Base-by-base conservation (phyloP, 2,113 vertebrate species). In the Lepus americanus region DNA sequence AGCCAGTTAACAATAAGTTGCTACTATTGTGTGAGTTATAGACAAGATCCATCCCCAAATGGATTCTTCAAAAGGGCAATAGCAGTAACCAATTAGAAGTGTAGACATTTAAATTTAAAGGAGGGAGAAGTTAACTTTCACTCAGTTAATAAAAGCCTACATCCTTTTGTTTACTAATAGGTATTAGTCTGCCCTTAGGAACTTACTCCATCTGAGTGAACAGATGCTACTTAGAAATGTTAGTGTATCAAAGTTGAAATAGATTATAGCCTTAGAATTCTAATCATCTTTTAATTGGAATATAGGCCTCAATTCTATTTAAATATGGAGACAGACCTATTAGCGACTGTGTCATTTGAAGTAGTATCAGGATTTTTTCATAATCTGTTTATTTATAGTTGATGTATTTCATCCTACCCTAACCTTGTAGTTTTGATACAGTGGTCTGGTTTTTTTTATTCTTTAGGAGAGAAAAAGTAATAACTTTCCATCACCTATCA, bases 141-240 rank as follows among this genome's bases (percentile, higher is more conserved):
- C 76, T 87, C 76, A 95, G 72, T 86, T 64, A 96, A 79, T 92
- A 92, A 67, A 29, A 4, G 44, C 6, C 78, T 95, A 96, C 59
- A 84, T 36, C 96, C 73, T 86, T 96, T 94, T 96, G 95, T 97
- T 96, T 97, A 94, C 79, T 95, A 92, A 61, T 82, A 96, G 70
- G 70, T 94, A 96, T 95, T 94, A 95, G 61, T 69, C 94, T 97
- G 44, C 27, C 96, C 51, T 97, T 97, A 82, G 27, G n/a, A 98
- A 96, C 82, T 74, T 90, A 59, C 63, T 79, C 59, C 96, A 74
- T 96, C 72, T 87, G 63, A 96, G 51, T 90, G 73, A 72, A 85
- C 0, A 64, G 59, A 92, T 97, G 49, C 61, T 97, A 86, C 77
- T 70, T 92, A 67, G 88, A 96, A 95, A 92, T 96, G 92, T 70